Evolutionary conservation across 2,888 invertebrate species (phyloP), one percentile per base, ranked within the genome.

Genomic region (Nineta flava): DNA sequence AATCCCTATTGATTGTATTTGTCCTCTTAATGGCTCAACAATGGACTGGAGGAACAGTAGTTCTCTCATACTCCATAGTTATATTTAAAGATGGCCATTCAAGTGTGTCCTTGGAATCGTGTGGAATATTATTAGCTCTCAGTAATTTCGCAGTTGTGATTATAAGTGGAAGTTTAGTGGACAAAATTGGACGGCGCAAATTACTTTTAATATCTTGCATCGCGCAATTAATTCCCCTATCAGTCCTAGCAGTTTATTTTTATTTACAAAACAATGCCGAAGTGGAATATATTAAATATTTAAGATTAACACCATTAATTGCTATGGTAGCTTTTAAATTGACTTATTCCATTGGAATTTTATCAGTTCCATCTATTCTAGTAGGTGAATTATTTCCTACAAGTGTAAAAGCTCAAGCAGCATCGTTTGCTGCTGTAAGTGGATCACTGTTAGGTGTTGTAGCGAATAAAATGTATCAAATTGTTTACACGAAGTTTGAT

Each of bases 1-100:
- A 73, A 62, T 79, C 79, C 2, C 65, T 79, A 57, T 66, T 71
- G 58, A 72, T 80, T 50, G 70, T 72, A 46, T 59, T 77, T 13
- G 70, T 71, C 15, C 64, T 80, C 9, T 67, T 69, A 61, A 55
- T 66, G 4, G 64, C 70, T 46, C 71, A 72, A 13, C 46, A 46
- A 34, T 32, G 76, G 34, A 73, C 73, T 55, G 76, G 76, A 1
- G 74, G 74, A 51, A 73, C 74, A 42, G 74, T 74, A 1, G 68
- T 76, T 2, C 68, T 75, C 1, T 71, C 74, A 1, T 75, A 75
- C 56, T 69, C 73, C 1, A 73, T 75, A 51, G 64, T 65, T 1
- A 56, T 65, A 4, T 53, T 64, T 3, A 52, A 62, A 9, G 62
- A 62, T 1, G 53, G 58, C 0, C 58, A 58, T n/a, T 62, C 62